phyloP scores from a whole-genome alignment of 64 coral and sea anemone species.

The Montipora cactus region DNA sequence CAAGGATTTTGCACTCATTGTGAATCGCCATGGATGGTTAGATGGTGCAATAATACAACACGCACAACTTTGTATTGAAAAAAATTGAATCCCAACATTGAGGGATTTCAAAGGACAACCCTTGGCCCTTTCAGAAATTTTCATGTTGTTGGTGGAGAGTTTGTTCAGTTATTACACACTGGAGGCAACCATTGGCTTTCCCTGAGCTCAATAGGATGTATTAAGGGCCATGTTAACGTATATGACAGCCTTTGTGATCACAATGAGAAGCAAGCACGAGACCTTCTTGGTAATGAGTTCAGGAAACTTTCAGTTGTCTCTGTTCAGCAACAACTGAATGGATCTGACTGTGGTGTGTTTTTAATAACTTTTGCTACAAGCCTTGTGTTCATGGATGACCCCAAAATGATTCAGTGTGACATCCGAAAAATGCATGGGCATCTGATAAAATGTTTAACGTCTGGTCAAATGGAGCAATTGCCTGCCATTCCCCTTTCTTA shows the following conservation, averaged over 20 bases:
- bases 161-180: slow-evolving; percentile 53
- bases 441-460: slow-evolving; percentile 6
- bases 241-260: slow-evolving; percentile 44
- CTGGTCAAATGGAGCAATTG: not conserved
- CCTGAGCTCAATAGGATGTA: slow-evolving; percentile 41
- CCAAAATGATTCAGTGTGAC: slow-evolving; percentile 12
- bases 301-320: not conserved
- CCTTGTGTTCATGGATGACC: slow-evolving; percentile 9
- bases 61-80: slow-evolving; percentile 25
- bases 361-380: slow-evolving; percentile 65
- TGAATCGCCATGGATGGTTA: slow-evolving; percentile 37
- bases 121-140: not conserved
- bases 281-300: not conserved
- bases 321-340: not conserved
- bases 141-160: slow-evolving; percentile 35
- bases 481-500: no score
- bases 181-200: slow-evolving; percentile 52
- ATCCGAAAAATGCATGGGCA: slow-evolving; percentile 44
- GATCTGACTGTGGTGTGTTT: slow-evolving; percentile 73
- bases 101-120: slow-evolving; percentile 43
- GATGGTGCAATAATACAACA: slow-evolving; percentile 31
- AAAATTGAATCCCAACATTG: slow-evolving; percentile 28
- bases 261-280: slow-evolving; percentile 34
- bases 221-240: slow-evolving; percentile 45
- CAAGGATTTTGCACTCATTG: not conserved